Evolutionary conservation across 2,888 invertebrate species (phyloP).

Genomic region (Athalia cordata): DNA sequence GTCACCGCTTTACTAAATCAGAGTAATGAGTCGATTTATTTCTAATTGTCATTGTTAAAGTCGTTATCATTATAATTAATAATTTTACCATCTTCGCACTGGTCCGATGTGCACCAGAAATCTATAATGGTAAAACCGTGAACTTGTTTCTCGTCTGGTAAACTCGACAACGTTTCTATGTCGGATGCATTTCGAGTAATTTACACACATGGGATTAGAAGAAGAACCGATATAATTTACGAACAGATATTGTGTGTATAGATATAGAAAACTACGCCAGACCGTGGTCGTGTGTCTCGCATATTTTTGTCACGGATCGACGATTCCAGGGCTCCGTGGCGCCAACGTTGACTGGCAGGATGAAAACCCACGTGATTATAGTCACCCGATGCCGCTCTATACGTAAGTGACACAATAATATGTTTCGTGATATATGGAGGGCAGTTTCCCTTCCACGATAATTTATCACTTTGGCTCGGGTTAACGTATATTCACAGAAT

Average conservation of each 20-base stretch:
- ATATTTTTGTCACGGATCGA: conserved; percentile 69
- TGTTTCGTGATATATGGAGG: conserved; percentile 30
- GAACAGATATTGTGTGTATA: not conserved
- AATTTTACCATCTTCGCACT: too few relatives aligned
- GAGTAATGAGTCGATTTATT: too few relatives aligned
- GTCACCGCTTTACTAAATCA: not conserved
- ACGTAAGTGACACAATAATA: conserved; percentile 17
- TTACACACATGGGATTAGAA: conserved; percentile 22
- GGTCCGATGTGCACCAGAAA: too few relatives aligned
- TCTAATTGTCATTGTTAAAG: too few relatives aligned
- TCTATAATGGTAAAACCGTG: not conserved
- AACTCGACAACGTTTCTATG: not conserved
- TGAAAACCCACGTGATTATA: conserved; percentile 29
- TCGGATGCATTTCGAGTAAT: not conserved
- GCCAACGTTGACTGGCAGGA: conserved; percentile 52
- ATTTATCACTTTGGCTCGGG: conserved; percentile 9
- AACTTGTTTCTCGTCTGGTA: conserved; percentile 12
- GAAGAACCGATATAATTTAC: not conserved
- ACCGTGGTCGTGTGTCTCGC: conserved; percentile 67
- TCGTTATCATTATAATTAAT: too few relatives aligned
- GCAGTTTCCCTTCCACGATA: conserved; percentile 25
- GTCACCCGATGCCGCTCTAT: conserved; percentile 23
- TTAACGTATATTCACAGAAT: conserved; percentile 2
- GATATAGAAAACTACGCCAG: conserved; percentile 38
- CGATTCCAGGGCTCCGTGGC: conserved; percentile 60